phyloP scores from a whole-genome alignment of 2,888 invertebrate genomes.

The Drymonia ruficornis region DNA sequence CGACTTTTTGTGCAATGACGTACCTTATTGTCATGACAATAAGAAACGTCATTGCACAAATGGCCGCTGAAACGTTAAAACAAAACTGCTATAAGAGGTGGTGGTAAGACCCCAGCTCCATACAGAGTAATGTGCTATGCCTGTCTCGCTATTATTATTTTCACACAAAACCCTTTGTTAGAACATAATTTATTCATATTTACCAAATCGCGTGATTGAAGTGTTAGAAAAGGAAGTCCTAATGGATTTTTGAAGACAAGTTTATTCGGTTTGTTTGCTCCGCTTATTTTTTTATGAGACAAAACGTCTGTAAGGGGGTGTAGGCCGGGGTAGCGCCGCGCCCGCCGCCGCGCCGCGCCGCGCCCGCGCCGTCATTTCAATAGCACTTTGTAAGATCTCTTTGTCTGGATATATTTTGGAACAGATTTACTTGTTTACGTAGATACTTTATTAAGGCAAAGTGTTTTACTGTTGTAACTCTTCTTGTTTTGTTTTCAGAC shows the following conservation, averaged over 20 bases:
- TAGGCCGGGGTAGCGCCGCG: no score
- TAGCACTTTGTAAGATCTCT: background rate
- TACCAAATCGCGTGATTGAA: background rate
- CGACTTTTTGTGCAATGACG: no score
- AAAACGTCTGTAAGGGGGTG: background rate
- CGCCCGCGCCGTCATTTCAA: background rate
- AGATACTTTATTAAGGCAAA: background rate
- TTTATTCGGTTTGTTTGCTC: slow-evolving; percentile 2
- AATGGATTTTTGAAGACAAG: background rate
- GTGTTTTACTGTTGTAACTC: background rate
- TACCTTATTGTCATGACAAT: no score
- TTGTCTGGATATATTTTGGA: background rate
- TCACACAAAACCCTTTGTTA: no score
- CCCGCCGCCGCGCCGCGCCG: no score
- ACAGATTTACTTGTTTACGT: background rate
- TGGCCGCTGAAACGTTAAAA: no score
- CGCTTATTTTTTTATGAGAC: slow-evolving; percentile 3
- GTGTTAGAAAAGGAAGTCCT: background rate
- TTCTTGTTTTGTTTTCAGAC: background rate
- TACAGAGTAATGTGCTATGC: no score
- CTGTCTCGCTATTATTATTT: no score
- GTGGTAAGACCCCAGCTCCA: no score
- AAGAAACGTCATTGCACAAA: no score
- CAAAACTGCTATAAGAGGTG: no score
- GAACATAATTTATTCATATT: no score